Evolutionary conservation across 2,797 vertebrate species (phyloP), one percentile per base, ranked within the genome.

Genomic region (Loriculus beryllinus): DNA sequence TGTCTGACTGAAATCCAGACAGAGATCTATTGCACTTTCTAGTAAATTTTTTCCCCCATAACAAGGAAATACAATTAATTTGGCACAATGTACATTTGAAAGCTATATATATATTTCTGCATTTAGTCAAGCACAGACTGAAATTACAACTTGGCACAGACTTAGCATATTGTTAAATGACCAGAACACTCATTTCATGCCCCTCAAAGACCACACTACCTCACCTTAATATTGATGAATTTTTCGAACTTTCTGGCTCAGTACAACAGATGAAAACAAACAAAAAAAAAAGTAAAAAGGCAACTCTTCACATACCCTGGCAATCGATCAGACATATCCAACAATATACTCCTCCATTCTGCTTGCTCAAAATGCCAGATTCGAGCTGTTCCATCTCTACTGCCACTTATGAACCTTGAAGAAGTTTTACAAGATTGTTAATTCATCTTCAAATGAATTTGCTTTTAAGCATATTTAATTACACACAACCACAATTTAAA

Each of bases 371-470:
- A 99, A 72, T 95, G 98, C 99, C 99, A 99, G 95, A 99, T 98
- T 12, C 99, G 97, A 9, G 99, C 99, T 6, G 99, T 99, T 59
- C 99, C 99, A 86, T 99, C 99, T 88, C 99, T 98, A 97, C 99
- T 99, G 88, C 99, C 99, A 88, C 99, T 99, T 91, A 99, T 98
- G 94, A 99, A 99, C 98, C 99, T 99, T 96, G 83, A 77, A 62
- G 31, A 39, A 82, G 26, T 10, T 72, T 54, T 26, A 48, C 88
- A 94, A 93, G 8, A 80, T 0, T 14, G 47, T 43, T 63, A 63
- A 59, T 49, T 40, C 16, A 17, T 4, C 39, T 25, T 14, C 37
- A 23, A 12, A 74, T 39, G 2, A 42, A 18, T 12, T 3, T 57
- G 10, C 22, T 69, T 47, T 43, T 1, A 69, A 43, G 39, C 7